A percentile compares a stretch with the other conserved stretches of the same genome.
Conservation (phyloP, 1,140 invertebrate genomes). For the Acromyrmex charruanus region DNA sequence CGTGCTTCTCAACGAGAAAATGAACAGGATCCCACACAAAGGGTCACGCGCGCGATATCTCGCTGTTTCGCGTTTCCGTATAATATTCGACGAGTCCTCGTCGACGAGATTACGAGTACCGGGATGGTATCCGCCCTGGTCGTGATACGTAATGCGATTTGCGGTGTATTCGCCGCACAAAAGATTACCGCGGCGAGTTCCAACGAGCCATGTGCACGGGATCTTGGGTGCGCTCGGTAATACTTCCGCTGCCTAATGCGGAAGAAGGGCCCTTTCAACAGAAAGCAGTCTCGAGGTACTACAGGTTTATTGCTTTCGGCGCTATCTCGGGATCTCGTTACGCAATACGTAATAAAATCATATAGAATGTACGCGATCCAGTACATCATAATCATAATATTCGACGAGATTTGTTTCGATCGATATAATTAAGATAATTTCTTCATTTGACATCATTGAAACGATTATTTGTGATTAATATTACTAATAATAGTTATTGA, state of each 20-base stretch:
- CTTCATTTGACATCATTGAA: background rate
- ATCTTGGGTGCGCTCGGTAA: conserved; percentile 38
- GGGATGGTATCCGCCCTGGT: conserved; percentile 36
- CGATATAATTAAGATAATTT: background rate
- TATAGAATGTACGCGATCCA: background rate
- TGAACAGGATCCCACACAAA: conserved; percentile 47
- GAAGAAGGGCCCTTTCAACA: conserved; percentile 60
- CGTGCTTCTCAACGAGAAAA: conserved; percentile 37
- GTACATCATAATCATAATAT: background rate
- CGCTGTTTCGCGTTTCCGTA: conserved; percentile 60
- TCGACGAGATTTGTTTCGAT: background rate
- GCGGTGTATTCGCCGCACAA: conserved; percentile 57
- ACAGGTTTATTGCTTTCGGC: conserved; percentile 40
- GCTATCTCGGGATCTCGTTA: conserved; percentile 36
- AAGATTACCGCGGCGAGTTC: conserved; percentile 58
- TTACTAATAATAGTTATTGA: background rate
- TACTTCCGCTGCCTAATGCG: conserved; percentile 59
- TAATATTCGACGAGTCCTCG: conserved; percentile 61
- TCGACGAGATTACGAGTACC: conserved; percentile 47
- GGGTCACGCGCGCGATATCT: conserved; percentile 51
- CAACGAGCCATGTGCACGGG: conserved; percentile 58
- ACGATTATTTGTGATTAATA: background rate
- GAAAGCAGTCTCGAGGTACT: conserved; percentile 51
- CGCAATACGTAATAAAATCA: conserved; percentile 42
- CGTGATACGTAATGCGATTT: conserved; percentile 62